Evolutionary conservation across 2,888 invertebrate genomes (phyloP), one percentile per base, ranked within the genome.

Genomic region (Macaria notata): DNA sequence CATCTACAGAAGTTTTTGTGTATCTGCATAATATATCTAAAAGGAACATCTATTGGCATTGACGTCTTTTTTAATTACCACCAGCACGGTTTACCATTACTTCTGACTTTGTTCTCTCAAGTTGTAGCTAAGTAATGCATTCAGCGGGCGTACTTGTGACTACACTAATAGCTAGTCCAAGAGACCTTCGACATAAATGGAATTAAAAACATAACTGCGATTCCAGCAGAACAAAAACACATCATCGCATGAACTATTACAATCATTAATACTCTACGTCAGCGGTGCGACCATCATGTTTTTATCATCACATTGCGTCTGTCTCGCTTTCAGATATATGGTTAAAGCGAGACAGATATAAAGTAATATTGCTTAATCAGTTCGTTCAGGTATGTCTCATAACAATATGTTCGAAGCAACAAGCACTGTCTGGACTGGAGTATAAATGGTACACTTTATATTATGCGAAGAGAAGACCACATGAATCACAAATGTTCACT

Each of bases 341-440:
- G 33, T 4, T 36, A 36, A 7, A 36, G 5, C 33, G 33, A 36
- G 33, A 36, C 33, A 36, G 7, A 36, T 6, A 7, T 1, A 6
- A 36, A 36, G 7, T 36, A 36, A 36, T 36, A 36, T 36, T 6
- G 33, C 33, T 36, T 6, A 29, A 48, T 47, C 36, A 36, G 43
- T 46, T 19, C 29, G 9, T 52, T 19, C 43, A 54, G 46, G 9
- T 47, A 58, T 54, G n/a, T 54, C 58, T 36, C 49, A 54, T 58
- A 54, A 49, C 58, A 58, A 58, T 58, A 49, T 58, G 58, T 58
- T 19, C 43, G 49, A 49, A n/a, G 42, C 57, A 44, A 48, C 5
- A 41, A 53, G 52, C 31, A 9, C 36, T 54, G 8, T 3, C 19
- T 29, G 36, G 31, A 39, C 42, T 29, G 30, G 41, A 31, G 43